A percentile compares a stretch with the other conserved stretches of the same genome.
phyloP scores from a whole-genome alignment of 2,797 vertebrate species.

The Pyrrhura leucotis region DNA sequence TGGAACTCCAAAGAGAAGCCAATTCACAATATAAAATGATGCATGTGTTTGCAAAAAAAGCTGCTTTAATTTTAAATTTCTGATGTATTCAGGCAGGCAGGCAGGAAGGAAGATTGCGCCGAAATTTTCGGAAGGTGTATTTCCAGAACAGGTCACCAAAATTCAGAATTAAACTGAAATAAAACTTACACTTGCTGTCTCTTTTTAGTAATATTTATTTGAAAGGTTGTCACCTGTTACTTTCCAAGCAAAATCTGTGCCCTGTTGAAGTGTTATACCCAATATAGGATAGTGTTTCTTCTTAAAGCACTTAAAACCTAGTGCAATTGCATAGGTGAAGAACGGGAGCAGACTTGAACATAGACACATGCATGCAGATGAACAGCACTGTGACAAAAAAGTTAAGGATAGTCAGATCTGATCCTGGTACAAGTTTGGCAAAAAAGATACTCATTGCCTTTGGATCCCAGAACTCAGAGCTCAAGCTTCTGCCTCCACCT shows the following conservation, averaged over 20 bases:
- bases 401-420: neutral
- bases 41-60: neutral
- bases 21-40: neutral
- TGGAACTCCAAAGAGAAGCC: neutral
- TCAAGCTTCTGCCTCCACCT: neutral
- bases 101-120: neutral
- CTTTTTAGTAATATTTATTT: neutral
- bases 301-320: neutral
- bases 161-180: neutral
- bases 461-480: neutral
- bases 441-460: neutral
- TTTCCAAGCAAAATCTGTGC: neutral
- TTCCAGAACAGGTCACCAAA: neutral
- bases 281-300: neutral
- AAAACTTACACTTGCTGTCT: neutral
- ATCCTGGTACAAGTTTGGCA: neutral
- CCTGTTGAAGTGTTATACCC: neutral
- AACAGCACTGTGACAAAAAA: neutral
- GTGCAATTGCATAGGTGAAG: neutral
- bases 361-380: neutral
- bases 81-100: neutral
- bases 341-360: neutral
- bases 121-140: neutral
- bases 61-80: neutral
- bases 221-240: neutral